These are phyloP conservation scores for Monopis laevigella DNA, from an alignment of 2,888 invertebrate genomes.

Conservation along the genomic window DNA sequence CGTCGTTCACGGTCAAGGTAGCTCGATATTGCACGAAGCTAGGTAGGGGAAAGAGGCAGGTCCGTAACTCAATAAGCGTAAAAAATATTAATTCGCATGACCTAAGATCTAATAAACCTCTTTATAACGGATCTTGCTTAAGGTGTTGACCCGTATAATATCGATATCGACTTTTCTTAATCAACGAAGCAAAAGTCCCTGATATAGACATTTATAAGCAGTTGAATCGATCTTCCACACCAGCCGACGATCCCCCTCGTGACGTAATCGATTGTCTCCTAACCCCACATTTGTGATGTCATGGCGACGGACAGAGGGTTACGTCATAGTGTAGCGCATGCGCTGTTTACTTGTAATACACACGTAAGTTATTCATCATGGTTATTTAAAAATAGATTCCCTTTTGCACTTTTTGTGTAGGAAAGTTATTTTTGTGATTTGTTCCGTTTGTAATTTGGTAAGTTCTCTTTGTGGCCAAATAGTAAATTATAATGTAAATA, in stretches of 20 bases:
- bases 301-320: neutral
- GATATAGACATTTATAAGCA: slow-evolving; percentile 3
- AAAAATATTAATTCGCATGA: slow-evolving; percentile 10
- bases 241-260: slow-evolving; percentile 1
- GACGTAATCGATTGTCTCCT: neutral
- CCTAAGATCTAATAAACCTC: slow-evolving; percentile 1
- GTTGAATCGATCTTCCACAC: slow-evolving; percentile 1
- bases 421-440: too few species aligned
- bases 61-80: slow-evolving; percentile 2
- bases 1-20: slow-evolving; percentile 4
- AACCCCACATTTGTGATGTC: slow-evolving; percentile 7
- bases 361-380: neutral
- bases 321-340: slow-evolving; percentile 8
- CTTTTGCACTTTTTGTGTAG: too few species aligned
- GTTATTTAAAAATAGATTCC: neutral
- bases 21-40: neutral
- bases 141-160: slow-evolving; percentile 8
- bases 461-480: too few species aligned
- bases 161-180: slow-evolving; percentile 2
- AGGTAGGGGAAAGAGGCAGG: too few species aligned
- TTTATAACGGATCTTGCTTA: slow-evolving; percentile 7
- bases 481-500: too few species aligned
- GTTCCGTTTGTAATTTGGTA: too few species aligned
- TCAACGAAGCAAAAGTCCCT: neutral
- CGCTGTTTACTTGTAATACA: neutral